Conservation (phyloP, 2,888 invertebrate genomes). For the Kryphioiulus occultus region DNA sequence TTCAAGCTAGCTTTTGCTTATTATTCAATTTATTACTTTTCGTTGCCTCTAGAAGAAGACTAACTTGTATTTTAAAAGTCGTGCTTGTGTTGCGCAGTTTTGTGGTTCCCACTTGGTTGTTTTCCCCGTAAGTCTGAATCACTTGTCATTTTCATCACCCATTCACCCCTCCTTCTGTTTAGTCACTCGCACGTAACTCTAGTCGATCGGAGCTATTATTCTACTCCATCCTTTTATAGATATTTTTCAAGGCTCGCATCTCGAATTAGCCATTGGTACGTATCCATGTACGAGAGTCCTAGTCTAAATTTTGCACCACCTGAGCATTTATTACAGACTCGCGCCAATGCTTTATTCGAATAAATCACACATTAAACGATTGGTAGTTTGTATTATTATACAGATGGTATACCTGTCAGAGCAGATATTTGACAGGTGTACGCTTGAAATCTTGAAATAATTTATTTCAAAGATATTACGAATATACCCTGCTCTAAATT, state of each 20-base stretch:
- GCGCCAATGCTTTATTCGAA: background rate
- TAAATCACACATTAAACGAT: background rate
- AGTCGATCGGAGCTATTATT: background rate
- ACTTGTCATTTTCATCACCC: background rate
- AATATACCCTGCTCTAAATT: no score
- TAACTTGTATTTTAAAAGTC: no score
- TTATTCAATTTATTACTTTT: background rate
- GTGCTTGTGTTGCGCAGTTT: no score
- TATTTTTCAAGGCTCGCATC: background rate
- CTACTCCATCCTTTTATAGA: conserved; percentile 9
- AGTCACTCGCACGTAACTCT: background rate
- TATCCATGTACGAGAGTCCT: background rate
- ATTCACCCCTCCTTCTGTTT: background rate
- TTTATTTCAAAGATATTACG: no score
- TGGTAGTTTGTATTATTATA: background rate
- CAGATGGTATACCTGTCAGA: no score
- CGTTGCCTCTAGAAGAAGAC: background rate
- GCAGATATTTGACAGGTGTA: no score
- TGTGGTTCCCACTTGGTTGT: background rate
- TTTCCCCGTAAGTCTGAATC: background rate
- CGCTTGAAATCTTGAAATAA: no score
- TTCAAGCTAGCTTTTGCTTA: background rate
- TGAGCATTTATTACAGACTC: background rate
- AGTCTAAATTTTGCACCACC: background rate
- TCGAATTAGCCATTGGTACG: background rate